A percentile compares a stretch with the other conserved stretches of the same genome.
Evolutionary conservation across 2,113 vertebrate genomes (phyloP).

Genomic region (Nothoprocta perdicaria): DNA sequence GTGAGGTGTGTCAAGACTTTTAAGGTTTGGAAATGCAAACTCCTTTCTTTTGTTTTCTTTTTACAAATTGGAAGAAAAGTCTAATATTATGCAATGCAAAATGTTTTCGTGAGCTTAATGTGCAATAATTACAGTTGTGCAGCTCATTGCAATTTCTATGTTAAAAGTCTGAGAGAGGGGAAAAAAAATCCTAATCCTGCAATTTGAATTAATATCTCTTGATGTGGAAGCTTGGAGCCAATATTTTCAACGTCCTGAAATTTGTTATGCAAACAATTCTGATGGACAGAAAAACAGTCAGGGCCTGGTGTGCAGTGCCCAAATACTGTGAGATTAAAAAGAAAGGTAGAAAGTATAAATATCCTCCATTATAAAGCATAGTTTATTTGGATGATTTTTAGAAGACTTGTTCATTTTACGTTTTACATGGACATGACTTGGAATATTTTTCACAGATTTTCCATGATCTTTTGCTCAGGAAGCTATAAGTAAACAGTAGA

Average conservation of each 20-base stretch:
- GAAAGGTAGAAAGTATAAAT: background rate
- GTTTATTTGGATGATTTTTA: background rate
- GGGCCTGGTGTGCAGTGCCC: background rate
- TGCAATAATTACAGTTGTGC: background rate
- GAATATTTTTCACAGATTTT: background rate
- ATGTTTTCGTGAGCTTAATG: constrained; percentile 26
- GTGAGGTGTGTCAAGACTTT: constrained; percentile 65
- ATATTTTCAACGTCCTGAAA: constrained; percentile 33
- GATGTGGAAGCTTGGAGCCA: background rate
- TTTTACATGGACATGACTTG: background rate
- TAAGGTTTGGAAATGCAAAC: constrained; percentile 44
- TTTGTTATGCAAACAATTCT: constrained; percentile 25
- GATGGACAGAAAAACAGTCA: constrained; percentile 15
- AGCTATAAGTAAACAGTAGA: too few species aligned
- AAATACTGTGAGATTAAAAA: constrained; percentile 35
- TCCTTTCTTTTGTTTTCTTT: background rate
- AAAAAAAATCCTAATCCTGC: constrained; percentile 12
- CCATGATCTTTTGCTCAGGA: background rate
- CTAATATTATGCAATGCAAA: constrained; percentile 17
- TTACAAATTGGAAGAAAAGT: constrained; percentile 34
- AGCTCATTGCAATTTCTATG: background rate
- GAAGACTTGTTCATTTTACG: background rate
- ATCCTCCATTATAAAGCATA: background rate
- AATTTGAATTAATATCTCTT: constrained; percentile 19
- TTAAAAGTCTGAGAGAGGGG: background rate